Evolutionary conservation across 2,888 invertebrate species (phyloP).

Genomic region (Noctua fimbriata): DNA sequence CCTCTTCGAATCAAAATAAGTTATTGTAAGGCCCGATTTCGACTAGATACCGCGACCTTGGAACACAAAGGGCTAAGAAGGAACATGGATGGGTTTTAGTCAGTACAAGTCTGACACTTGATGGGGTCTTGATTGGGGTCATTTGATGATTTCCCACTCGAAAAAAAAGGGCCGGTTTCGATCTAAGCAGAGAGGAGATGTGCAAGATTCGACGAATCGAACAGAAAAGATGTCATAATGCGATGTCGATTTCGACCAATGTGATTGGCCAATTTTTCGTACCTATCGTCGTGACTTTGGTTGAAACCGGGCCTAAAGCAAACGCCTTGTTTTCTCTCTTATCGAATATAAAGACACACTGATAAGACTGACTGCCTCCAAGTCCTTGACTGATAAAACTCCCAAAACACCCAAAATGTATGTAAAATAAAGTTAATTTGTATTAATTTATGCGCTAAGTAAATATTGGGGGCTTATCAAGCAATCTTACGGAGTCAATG

Average conservation of each 20-base stretch:
- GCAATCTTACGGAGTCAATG: constrained; percentile 77
- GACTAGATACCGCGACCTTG: too few relatives aligned
- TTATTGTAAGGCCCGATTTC: too few relatives aligned
- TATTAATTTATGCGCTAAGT: constrained; percentile 67
- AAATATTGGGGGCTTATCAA: constrained; percentile 73
- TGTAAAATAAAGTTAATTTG: constrained; percentile 59
- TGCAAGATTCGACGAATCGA: not conserved
- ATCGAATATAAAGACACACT: not conserved
- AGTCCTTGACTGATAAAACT: constrained; percentile 14
- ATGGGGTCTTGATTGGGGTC: too few relatives aligned
- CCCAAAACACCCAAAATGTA: constrained; percentile 32
- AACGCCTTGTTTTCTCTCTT: not conserved
- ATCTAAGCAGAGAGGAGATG: not conserved
- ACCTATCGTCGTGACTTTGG: not conserved
- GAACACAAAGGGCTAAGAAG: too few relatives aligned
- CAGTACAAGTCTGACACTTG: too few relatives aligned
- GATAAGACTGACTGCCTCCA: constrained; percentile 5
- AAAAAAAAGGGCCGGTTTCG: too few relatives aligned
- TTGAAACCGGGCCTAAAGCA: not conserved
- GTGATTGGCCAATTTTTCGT: not conserved
- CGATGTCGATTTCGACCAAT: not conserved
- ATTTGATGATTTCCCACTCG: too few relatives aligned
- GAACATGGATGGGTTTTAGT: too few relatives aligned
- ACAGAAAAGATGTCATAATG: not conserved
- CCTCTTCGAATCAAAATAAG: not conserved